Conservation (phyloP, 1,140 invertebrate species). For the Choristoneura fumiferana region DNA sequence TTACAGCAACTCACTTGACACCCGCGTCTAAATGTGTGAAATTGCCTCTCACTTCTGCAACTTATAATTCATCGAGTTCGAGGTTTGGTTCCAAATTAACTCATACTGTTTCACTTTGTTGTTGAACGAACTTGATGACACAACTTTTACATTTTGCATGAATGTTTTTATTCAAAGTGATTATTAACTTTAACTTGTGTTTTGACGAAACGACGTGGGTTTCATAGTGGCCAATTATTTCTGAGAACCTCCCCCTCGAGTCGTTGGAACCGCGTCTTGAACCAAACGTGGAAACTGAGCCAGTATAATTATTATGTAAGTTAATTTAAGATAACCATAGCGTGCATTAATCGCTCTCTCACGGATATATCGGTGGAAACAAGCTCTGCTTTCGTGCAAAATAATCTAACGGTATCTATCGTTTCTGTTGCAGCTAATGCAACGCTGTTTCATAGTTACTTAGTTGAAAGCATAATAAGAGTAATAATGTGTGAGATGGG, state of each 20-base stretch:
- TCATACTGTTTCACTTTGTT: too few species aligned
- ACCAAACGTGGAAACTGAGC: neutral
- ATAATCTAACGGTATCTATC: neutral
- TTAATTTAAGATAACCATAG: slow-evolving; percentile 4
- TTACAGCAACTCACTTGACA: slow-evolving; percentile 1
- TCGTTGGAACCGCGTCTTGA: too few species aligned
- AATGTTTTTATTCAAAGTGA: too few species aligned
- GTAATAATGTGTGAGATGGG: neutral
- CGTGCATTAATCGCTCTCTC: neutral
- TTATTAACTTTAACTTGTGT: too few species aligned
- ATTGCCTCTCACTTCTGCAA: slow-evolving; percentile 11
- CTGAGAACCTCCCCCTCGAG: too few species aligned
- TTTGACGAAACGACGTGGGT: too few species aligned
- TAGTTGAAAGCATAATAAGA: neutral
- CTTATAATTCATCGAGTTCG: too few species aligned
- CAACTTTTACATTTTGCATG: too few species aligned
- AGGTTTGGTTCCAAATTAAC: too few species aligned
- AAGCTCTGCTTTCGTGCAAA: neutral
- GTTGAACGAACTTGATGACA: too few species aligned
- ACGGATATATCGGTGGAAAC: too few species aligned
- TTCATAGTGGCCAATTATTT: too few species aligned
- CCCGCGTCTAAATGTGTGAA: slow-evolving; percentile 3
- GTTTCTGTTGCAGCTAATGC: neutral
- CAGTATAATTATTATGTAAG: slow-evolving; percentile 9
- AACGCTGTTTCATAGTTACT: neutral